These are phyloP conservation scores for Fragum fragum DNA, from an alignment of 2,888 invertebrate species.

Conservation along the genomic window DNA sequence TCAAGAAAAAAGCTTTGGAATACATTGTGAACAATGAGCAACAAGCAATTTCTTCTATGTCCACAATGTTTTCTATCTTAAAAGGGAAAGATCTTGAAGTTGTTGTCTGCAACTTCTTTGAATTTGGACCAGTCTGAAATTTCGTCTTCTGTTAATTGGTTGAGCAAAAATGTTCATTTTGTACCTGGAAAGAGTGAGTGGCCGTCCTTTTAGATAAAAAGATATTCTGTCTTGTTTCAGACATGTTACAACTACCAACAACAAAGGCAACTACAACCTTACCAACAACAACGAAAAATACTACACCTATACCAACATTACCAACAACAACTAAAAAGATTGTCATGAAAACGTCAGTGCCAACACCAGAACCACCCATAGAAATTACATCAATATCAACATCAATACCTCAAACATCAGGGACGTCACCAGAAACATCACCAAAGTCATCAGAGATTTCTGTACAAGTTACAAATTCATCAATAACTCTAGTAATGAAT, in stretches of 20 bases:
- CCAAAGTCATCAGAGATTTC: background rate
- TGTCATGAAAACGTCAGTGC: background rate
- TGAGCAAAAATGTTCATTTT: too few relatives aligned
- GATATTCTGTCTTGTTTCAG: background rate
- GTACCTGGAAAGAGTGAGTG: too few relatives aligned
- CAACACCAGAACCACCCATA: conserved; percentile 8
- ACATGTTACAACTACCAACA: conserved; percentile 22
- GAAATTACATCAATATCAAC: background rate
- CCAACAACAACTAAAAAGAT: conserved; percentile 25
- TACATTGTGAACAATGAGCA: too few relatives aligned
- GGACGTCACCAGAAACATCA: background rate
- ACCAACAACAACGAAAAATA: conserved; percentile 24
- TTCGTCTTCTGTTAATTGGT: too few relatives aligned
- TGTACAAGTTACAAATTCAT: conserved; percentile 1
- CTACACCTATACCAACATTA: conserved; percentile 28
- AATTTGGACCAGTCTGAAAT: too few relatives aligned
- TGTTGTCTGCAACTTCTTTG: too few relatives aligned
- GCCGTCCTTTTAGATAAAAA: background rate
- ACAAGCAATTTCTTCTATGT: too few relatives aligned
- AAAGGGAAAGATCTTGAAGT: too few relatives aligned
- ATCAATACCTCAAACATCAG: background rate
- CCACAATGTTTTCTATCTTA: too few relatives aligned
- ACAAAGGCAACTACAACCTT: conserved; percentile 31
- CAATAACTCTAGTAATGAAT: background rate
- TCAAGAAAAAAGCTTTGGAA: too few relatives aligned